Evolutionary conservation across 2,113 vertebrate species (phyloP), one percentile per base, ranked within the genome.

Genomic region (Girardinichthys multiradiatus): DNA sequence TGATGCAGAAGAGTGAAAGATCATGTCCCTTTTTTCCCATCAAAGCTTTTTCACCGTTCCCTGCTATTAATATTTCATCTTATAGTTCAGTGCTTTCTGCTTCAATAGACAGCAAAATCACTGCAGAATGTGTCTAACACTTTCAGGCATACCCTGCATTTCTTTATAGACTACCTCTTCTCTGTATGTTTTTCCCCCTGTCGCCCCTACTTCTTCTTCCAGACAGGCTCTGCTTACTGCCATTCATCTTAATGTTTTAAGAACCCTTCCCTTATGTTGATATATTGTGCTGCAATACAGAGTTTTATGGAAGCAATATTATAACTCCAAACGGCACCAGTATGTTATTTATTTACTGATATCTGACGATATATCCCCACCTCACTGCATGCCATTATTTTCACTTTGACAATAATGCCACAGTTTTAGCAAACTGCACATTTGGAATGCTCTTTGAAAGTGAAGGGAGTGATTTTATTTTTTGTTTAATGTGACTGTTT

Each of bases 1-100:
- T 62, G 76, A 80, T 27, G 73, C 64, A 42, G 87, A 87, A 79
- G 84, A 90, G 85, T 84, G 79, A 90, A 86, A 87, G 85, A 90
- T 87, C 80, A 85, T 92, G 92, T 90, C 79, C 66, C 57, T 75
- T 70, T 84, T 60, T 79, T 87, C 85, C 74, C 74, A 74, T 86
- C 83, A 83, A 26, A 82, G 81, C 85, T 85, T 91, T 89, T 54
- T 86, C 85, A 78, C 84, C 81, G 78, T 89, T 90, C 79, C 75
- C 60, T 14, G 59, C 70, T 87, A 92, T 94, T 91, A 94, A 92
- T 93, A 94, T 94, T 94, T 94, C 85, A 93, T 92, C 74, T 51
- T 88, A 86, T 91, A 92, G 90, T 92, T 93, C 90, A 91, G 89
- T 84, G 82, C 79, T 81, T 92, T 93, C 86, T 77, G 87, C 92